A percentile compares a stretch with the other conserved stretches of the same genome.
Conservation (phyloP, 2,797 vertebrate genomes). For the Alectoris magna region DNA sequence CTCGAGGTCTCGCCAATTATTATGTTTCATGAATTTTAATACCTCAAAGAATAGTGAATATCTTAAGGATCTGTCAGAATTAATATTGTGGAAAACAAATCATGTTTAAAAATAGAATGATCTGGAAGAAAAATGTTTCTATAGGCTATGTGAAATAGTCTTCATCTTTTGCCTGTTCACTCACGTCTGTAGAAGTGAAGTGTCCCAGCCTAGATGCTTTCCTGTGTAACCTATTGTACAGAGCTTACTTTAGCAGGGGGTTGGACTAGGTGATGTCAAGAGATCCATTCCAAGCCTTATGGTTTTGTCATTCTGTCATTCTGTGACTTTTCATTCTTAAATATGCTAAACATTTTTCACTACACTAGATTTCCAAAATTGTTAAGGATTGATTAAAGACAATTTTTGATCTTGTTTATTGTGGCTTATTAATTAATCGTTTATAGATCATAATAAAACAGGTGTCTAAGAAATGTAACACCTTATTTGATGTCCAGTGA, state of each 20-base stretch:
- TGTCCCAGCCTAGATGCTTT: not conserved
- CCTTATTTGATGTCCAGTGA: not conserved
- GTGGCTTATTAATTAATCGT: not conserved
- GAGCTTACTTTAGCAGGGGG: not conserved
- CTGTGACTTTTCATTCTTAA: not conserved
- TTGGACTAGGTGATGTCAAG: not conserved
- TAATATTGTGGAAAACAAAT: not conserved
- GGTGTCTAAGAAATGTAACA: not conserved
- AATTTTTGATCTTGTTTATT: not conserved
- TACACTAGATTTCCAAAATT: not conserved
- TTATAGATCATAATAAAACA: not conserved
- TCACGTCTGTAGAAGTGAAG: not conserved
- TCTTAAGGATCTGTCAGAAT: not conserved
- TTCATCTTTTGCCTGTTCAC: not conserved
- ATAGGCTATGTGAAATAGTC: not conserved
- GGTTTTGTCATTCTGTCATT: too few species aligned
- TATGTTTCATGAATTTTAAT: conserved; percentile 51
- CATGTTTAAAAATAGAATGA: not conserved
- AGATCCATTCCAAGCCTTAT: not conserved
- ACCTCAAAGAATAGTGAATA: not conserved
- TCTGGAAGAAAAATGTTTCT: not conserved
- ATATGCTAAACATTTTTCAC: not conserved
- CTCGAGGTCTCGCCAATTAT: conserved; percentile 42
- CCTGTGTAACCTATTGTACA: not conserved
- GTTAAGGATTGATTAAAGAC: not conserved